Evolutionary conservation across 2,113 vertebrate species (phyloP), one percentile per base, ranked within the genome.

Genomic region (Cyprinodon variegatus): DNA sequence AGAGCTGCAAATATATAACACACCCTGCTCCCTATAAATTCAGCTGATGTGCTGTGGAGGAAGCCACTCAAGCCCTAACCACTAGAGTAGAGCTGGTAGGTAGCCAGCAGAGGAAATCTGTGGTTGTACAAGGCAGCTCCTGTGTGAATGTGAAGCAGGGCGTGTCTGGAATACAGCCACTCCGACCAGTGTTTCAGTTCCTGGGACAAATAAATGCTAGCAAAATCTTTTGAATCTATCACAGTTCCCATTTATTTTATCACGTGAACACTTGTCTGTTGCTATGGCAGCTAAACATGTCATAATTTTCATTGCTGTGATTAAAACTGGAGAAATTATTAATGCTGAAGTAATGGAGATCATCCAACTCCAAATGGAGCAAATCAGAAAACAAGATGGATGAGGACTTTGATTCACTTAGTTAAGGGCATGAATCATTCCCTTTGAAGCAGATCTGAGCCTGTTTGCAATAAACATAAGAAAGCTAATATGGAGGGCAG

Each of bases 401-500:
- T 72, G 77, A 50, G 68, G 69, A 37, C 75, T 88, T 82, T 85
- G 83, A 81, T 90, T 90, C 84, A 92, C 86, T 91, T 63, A 82
- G 90, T 89, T 90, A 74, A 79, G 71, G 53, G 77, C 78, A 88
- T 93, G 86, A 90, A 88, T 90, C 84, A 90, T 91, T 93, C 86
- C 62, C 86, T 94, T 93, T 94, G 91, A 93, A 92, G 90, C 40
- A 0, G 61, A 72, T 70, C 86, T 76, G 70, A 83, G 76, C 48
- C 70, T 86, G 87, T 88, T 91, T 86, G 86, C 83, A 76, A 85
- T 77, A 77, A 91, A 85, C 91, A 92, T 77, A 82, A 84, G 82
- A 92, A 89, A 87, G 85, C 66, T 87, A 88, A 86, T 89, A 90
- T 90, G 86, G 88, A 93, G 88, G 87, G 80, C 91, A 91, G 90